A percentile compares a stretch with the other conserved stretches of the same genome.
These are phyloP conservation scores for Chrysomela aeneicollis DNA, from an alignment of 2,888 invertebrate species.

Conservation along the genomic window DNA sequence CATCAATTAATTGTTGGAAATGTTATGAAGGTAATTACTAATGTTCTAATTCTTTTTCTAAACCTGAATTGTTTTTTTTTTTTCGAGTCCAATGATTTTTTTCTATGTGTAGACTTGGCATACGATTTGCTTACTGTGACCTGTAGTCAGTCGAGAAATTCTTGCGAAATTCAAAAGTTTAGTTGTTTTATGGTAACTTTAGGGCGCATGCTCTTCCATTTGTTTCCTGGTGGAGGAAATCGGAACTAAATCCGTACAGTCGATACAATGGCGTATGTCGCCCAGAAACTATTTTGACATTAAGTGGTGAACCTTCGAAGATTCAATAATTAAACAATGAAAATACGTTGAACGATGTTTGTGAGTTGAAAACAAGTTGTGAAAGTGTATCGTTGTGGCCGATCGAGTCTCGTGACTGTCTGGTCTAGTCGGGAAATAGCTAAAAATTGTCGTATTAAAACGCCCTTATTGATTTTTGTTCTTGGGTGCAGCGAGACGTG, in stretches of 20 bases:
- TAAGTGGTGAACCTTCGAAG: constrained; percentile 29
- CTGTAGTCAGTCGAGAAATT: constrained; percentile 2
- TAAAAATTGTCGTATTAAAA: constrained; percentile 50
- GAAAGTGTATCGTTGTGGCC: constrained; percentile 30
- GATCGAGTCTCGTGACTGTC: constrained; percentile 28
- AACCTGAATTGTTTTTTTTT: too few relatives aligned
- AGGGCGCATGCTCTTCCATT: constrained; percentile 38
- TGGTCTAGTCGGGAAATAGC: constrained; percentile 32
- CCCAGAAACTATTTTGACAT: constrained; percentile 53
- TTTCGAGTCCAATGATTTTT: too few relatives aligned
- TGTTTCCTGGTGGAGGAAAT: constrained; percentile 54
- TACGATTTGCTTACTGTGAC: too few relatives aligned
- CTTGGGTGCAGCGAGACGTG: constrained; percentile 57
- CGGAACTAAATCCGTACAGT: constrained; percentile 57
- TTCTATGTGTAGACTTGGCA: too few relatives aligned
- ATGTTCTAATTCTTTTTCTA: too few relatives aligned
- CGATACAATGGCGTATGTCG: constrained; percentile 62
- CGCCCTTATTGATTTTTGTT: constrained; percentile 63
- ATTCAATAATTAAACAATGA: constrained; percentile 28
- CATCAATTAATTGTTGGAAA: too few relatives aligned
- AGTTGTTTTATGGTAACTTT: constrained; percentile 20
- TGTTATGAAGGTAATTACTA: too few relatives aligned
- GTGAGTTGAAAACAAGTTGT: constrained; percentile 28
- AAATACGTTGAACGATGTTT: constrained; percentile 27
- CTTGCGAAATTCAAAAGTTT: constrained; percentile 40